A percentile compares a stretch with the other conserved stretches of the same genome.
phyloP scores from a whole-genome alignment of 2,888 invertebrate species.

The Aphodius granarius region DNA sequence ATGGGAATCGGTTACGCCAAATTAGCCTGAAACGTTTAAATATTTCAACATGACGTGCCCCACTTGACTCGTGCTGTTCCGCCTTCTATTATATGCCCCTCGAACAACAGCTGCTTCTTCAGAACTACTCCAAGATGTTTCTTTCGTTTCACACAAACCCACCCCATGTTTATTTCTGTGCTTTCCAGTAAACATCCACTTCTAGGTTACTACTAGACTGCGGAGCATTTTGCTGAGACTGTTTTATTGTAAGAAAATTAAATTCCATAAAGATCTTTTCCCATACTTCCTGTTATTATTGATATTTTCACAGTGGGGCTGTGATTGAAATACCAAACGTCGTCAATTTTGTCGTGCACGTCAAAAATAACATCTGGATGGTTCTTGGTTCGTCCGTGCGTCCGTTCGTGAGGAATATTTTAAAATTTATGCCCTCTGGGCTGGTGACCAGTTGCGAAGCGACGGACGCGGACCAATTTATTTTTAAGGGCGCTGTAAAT shows the following conservation, averaged over 20 bases:
- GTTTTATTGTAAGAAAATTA: no score
- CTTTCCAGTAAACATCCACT: slow-evolving; percentile 17
- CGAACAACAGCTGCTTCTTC: slow-evolving; percentile 25
- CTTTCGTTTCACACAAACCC: no score
- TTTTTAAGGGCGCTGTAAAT: slow-evolving; percentile 48
- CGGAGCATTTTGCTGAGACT: no score
- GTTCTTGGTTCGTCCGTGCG: no score
- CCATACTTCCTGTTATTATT: slow-evolving; percentile 15
- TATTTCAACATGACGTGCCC: slow-evolving; percentile 30
- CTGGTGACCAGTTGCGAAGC: slow-evolving; percentile 28
- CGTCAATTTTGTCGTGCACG: background rate
- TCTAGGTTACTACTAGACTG: no score
- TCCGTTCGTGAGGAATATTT: slow-evolving; percentile 22
- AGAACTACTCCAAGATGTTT: slow-evolving; percentile 23
- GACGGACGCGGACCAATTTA: slow-evolving; percentile 41
- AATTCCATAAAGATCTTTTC: no score
- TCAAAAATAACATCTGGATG: background rate
- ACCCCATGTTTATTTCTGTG: slow-evolving; percentile 23
- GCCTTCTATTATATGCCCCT: slow-evolving; percentile 24
- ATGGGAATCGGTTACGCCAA: slow-evolving; percentile 30
- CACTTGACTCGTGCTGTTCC: slow-evolving; percentile 37
- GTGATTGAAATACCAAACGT: slow-evolving; percentile 11
- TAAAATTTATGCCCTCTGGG: slow-evolving; percentile 22
- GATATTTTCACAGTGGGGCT: no score
- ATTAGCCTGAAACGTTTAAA: slow-evolving; percentile 32